These are phyloP conservation scores for Acrossocheilus fasciatus DNA, from an alignment of 2,797 vertebrate species.

Conservation along the genomic window DNA sequence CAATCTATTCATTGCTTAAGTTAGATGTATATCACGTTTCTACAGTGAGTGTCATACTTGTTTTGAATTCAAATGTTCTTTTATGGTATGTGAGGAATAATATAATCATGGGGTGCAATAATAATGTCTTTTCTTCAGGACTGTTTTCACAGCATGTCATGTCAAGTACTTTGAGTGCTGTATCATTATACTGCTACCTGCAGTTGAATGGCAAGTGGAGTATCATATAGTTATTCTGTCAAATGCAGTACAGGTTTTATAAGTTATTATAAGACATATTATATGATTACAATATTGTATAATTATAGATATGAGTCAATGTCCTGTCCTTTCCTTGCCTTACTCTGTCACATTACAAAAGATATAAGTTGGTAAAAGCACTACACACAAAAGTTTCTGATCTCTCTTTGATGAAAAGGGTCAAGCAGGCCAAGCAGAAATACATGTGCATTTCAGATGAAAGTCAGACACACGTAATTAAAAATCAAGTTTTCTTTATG, in stretches of 20 bases:
- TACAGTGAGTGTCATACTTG: conserved; percentile 3
- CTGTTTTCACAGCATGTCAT: conserved; percentile 37
- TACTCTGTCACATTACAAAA: background rate
- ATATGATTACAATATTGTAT: background rate
- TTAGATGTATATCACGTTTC: conserved; percentile 14
- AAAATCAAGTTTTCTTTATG: background rate
- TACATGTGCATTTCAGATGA: background rate
- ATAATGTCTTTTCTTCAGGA: conserved; percentile 13
- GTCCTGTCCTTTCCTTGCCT: background rate
- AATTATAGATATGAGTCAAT: conserved; percentile 1
- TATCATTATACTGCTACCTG: conserved; percentile 32
- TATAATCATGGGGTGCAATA: conserved; percentile 10
- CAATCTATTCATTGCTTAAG: background rate
- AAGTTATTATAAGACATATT: background rate
- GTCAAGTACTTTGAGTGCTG: conserved; percentile 24
- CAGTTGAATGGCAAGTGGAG: background rate
- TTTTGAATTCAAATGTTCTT: conserved; percentile 28
- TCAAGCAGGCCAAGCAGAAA: background rate
- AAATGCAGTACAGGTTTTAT: background rate
- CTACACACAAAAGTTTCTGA: background rate
- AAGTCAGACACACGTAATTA: background rate
- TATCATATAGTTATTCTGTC: conserved; percentile 35
- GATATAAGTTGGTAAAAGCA: conserved; percentile 10
- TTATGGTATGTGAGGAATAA: conserved; percentile 14
- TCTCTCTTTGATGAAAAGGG: background rate